phyloP scores from a whole-genome alignment of 2,113 vertebrate species.

The Lethenteron camtschaticum region DNA sequence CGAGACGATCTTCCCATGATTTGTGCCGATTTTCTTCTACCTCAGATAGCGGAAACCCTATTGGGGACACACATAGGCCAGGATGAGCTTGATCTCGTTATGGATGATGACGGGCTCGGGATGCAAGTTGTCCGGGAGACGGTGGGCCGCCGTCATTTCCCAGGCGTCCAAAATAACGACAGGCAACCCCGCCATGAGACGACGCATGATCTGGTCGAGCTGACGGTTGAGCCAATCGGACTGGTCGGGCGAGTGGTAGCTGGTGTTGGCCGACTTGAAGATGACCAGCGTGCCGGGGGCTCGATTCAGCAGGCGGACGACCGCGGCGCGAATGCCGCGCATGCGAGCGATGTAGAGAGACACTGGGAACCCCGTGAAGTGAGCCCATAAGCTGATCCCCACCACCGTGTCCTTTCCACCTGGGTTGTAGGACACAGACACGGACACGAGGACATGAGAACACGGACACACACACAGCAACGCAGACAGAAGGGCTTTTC shows the following conservation, averaged over 20 bases:
- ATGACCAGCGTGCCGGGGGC: slow-evolving; percentile 48
- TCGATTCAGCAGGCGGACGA: slow-evolving; percentile 50
- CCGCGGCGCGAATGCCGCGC: slow-evolving; percentile 49
- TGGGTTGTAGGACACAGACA: slow-evolving; percentile 18
- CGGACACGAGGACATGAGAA: no score
- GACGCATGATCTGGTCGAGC: slow-evolving; percentile 47
- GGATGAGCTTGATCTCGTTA: slow-evolving; percentile 57
- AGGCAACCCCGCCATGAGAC: slow-evolving; percentile 71
- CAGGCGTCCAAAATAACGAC: slow-evolving; percentile 74
- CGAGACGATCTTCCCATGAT: no score
- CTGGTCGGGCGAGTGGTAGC: slow-evolving; percentile 36
- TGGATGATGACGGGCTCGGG: slow-evolving; percentile 51
- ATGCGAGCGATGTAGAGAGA: slow-evolving; percentile 68
- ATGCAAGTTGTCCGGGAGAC: slow-evolving; percentile 58
- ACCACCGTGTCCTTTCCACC: slow-evolving; percentile 58
- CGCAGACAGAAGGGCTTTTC: no score
- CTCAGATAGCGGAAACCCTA: no score
- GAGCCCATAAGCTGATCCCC: slow-evolving; percentile 69
- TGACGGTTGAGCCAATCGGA: slow-evolving; percentile 72
- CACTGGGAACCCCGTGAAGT: slow-evolving; percentile 84
- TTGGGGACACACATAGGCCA: slow-evolving; percentile 51
- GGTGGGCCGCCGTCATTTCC: slow-evolving; percentile 75
- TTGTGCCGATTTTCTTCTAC: no score
- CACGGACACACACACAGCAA: no score
- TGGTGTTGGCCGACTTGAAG: slow-evolving; percentile 58